Percentiles rank a stretch among this genome's conserved stretches.
Evolutionary conservation across 2,888 invertebrate genomes (phyloP).

Genomic region (Pyralis farinalis): DNA sequence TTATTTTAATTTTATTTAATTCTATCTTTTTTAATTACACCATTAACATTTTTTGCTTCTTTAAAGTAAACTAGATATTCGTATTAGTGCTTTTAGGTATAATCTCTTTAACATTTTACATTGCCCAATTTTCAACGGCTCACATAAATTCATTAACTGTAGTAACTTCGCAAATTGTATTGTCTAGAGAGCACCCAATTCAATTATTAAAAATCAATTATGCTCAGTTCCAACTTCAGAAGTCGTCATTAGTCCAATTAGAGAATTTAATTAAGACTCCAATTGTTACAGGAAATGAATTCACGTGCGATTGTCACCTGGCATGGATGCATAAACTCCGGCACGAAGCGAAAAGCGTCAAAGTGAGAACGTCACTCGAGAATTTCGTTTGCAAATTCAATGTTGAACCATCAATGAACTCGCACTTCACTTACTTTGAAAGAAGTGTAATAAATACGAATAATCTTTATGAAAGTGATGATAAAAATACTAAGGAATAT

Average conservation of each 20-base stretch:
- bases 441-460: slow-evolving; percentile 57
- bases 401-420: slow-evolving; percentile 54
- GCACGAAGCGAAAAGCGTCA: slow-evolving; percentile 87
- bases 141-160: slow-evolving; percentile 9
- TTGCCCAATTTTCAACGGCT: background rate
- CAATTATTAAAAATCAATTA: slow-evolving; percentile 40
- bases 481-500: slow-evolving; percentile 59
- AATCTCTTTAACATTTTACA: background rate
- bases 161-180: slow-evolving; percentile 14
- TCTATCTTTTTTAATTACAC: too few relatives aligned
- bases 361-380: slow-evolving; percentile 86
- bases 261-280: slow-evolving; percentile 36
- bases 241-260: slow-evolving; percentile 40
- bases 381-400: slow-evolving; percentile 87
- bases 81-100: too few relatives aligned
- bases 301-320: slow-evolving; percentile 91
- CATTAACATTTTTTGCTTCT: too few relatives aligned
- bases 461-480: slow-evolving; percentile 53
- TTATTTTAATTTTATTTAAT: too few relatives aligned
- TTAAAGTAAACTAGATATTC: too few relatives aligned
- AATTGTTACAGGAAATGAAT: slow-evolving; percentile 87
- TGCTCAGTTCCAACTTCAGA: slow-evolving; percentile 20
- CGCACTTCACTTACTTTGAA: slow-evolving; percentile 68
- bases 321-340: slow-evolving; percentile 90
- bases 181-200: slow-evolving; percentile 14